phyloP scores from a whole-genome alignment of 2,113 vertebrate genomes.

The Mystacornis crossleyi region DNA sequence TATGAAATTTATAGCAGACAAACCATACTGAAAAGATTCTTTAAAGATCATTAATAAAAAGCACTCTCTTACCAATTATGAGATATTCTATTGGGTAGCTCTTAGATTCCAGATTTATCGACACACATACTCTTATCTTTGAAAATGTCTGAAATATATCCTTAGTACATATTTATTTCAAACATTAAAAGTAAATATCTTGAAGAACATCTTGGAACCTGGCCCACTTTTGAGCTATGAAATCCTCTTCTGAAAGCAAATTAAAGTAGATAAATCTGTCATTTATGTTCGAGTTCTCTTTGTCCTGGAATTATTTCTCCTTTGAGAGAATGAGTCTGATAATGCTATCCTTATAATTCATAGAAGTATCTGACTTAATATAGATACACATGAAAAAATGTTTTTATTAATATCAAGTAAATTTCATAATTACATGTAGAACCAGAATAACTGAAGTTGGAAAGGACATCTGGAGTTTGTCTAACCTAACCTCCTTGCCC shows the following conservation, averaged over 20 bases:
- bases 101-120: background rate
- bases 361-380: background rate
- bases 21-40: background rate
- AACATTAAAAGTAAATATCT: conserved; percentile 24
- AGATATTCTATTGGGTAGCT: background rate
- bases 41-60: background rate
- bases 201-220: background rate
- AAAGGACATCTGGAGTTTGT: background rate
- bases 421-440: background rate
- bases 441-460: background rate
- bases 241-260: conserved; percentile 19
- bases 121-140: background rate
- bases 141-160: background rate
- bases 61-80: background rate
- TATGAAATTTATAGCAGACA: background rate
- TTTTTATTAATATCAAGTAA: background rate
- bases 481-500: background rate
- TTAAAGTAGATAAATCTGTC: background rate
- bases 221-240: background rate
- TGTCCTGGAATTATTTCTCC: background rate
- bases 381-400: background rate
- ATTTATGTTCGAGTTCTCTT: background rate
- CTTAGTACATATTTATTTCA: conserved; percentile 9
- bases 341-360: background rate
- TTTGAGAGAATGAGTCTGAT: background rate